A percentile compares a stretch with the other conserved stretches of the same genome.
phyloP scores from a whole-genome alignment of 2,113 vertebrate genomes.

The Embiotoca jacksoni region DNA sequence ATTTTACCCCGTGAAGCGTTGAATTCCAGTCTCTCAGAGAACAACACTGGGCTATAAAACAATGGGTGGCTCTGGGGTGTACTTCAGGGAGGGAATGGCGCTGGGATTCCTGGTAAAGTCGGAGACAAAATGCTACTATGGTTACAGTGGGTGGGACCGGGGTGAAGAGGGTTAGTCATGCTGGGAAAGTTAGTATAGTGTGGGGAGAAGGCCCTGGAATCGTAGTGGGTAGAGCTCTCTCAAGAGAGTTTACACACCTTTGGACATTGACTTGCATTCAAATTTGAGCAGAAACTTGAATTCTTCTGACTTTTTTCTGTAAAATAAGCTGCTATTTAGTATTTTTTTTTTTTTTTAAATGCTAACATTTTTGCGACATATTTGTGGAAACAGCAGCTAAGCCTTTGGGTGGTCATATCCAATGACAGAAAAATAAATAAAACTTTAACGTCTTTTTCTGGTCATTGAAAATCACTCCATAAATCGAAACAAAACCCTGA shows the following conservation, averaged over 20 bases:
- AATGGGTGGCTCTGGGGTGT: slow-evolving; percentile 64
- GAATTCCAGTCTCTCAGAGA: slow-evolving; percentile 75
- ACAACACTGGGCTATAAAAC: slow-evolving; percentile 78
- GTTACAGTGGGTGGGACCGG: slow-evolving; percentile 52
- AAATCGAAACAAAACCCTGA: too few species aligned
- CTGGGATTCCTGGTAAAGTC: slow-evolving; percentile 51
- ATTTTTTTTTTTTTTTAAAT: too few species aligned
- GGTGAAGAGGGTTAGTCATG: slow-evolving; percentile 20
- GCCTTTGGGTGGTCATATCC: not conserved
- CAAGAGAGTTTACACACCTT: not conserved
- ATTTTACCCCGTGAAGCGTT: slow-evolving; percentile 70
- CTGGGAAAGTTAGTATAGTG: slow-evolving; percentile 36
- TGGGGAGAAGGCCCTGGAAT: slow-evolving; percentile 1
- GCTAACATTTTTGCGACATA: too few species aligned
- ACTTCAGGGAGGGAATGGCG: slow-evolving; percentile 39
- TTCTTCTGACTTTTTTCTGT: not conserved
- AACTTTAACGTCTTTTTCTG: not conserved
- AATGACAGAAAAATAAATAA: not conserved
- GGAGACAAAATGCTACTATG: slow-evolving; percentile 55
- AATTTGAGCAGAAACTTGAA: not conserved
- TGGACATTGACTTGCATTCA: not conserved
- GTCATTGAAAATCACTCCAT: too few species aligned
- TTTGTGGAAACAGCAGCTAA: not conserved
- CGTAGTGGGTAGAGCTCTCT: not conserved
- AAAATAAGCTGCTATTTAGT: not conserved